These are phyloP conservation scores for Neuroscelio doddi DNA, from an alignment of 2,888 invertebrate species.

Conservation along the genomic window DNA sequence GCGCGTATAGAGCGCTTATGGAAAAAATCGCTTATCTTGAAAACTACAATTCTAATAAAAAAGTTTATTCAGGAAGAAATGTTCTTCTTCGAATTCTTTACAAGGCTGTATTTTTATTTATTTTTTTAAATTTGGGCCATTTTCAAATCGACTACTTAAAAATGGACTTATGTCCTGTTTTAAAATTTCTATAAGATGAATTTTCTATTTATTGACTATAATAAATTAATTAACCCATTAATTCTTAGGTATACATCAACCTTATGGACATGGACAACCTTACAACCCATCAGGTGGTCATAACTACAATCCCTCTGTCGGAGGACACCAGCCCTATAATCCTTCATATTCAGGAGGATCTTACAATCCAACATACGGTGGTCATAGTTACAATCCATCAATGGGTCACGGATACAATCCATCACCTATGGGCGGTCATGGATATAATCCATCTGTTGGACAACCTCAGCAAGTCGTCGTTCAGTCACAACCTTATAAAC, in stretches of 20 bases:
- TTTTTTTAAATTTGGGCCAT: too few species aligned
- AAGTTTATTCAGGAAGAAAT: too few species aligned
- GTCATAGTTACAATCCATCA: constrained; percentile 40
- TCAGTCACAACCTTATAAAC: constrained; percentile 55
- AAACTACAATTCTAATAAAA: too few species aligned
- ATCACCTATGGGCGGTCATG: constrained; percentile 32
- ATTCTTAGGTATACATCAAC: neutral
- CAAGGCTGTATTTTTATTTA: too few species aligned
- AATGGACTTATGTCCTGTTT: neutral
- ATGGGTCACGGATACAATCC: constrained; percentile 45
- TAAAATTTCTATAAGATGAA: neutral
- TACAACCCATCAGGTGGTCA: constrained; percentile 32
- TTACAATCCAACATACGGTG: constrained; percentile 48
- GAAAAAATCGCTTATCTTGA: neutral
- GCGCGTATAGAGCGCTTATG: too few species aligned
- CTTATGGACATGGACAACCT: constrained; percentile 25
- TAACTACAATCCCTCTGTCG: constrained; percentile 40
- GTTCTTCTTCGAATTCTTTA: too few species aligned
- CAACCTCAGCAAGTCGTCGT: constrained; percentile 60
- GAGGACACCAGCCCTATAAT: constrained; percentile 38
- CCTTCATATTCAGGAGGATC: constrained; percentile 20
- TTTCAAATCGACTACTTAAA: too few species aligned
- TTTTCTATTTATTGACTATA: too few species aligned
- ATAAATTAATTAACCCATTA: too few species aligned
- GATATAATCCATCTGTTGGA: constrained; percentile 54